Conservation (phyloP, 2,113 vertebrate species). For the Gasterosteus nipponicus region DNA sequence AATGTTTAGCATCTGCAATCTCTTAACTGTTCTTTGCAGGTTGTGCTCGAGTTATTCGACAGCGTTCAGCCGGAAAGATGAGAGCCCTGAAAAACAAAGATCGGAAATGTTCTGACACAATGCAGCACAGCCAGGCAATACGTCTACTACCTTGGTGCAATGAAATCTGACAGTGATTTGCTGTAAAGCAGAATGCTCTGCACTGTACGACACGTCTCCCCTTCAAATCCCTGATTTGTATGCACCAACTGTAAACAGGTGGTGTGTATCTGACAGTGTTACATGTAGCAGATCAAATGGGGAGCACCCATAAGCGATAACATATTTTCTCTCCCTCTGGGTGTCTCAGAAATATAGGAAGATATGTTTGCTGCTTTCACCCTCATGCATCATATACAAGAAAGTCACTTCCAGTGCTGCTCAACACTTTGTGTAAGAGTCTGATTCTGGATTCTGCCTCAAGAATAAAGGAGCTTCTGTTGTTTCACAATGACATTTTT, state of each 20-base stretch:
- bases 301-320: slow-evolving; percentile 18
- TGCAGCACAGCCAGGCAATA: slow-evolving; percentile 7
- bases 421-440: neutral
- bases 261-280: slow-evolving; percentile 9
- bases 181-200: slow-evolving; percentile 30
- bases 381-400: neutral
- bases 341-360: neutral
- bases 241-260: slow-evolving; percentile 40
- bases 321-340: neutral
- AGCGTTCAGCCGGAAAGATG: neutral
- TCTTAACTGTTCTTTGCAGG: neutral
- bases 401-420: neutral
- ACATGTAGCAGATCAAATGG: slow-evolving; percentile 14
- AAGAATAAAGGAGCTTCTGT: neutral
- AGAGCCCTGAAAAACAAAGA: slow-evolving; percentile 14
- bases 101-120: slow-evolving; percentile 23
- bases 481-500: slow-evolving; percentile 20
- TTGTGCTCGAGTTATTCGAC: neutral
- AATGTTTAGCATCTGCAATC: slow-evolving; percentile 2
- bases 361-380: neutral
- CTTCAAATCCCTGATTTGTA: slow-evolving; percentile 31
- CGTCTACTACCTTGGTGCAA: neutral
- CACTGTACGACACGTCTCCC: slow-evolving; percentile 4
- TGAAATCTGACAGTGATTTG: slow-evolving; percentile 32
- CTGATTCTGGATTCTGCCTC: neutral